Base-by-base conservation (phyloP, 2,888 invertebrate genomes). In the Calliphora vomitoria region DNA sequence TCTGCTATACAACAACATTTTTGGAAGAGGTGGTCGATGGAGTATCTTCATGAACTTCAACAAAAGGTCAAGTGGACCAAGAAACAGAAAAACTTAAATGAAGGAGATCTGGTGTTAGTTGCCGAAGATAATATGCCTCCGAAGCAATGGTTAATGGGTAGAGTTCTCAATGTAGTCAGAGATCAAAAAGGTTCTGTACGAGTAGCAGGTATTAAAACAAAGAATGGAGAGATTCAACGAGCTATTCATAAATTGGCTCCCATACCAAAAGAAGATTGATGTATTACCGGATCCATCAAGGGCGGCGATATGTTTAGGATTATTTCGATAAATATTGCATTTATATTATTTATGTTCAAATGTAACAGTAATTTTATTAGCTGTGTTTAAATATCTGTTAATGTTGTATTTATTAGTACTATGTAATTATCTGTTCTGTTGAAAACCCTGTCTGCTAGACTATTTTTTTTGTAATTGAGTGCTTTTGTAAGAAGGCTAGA, bases 21-120 rank as follows among this genome's bases (percentile, higher is more conserved):
- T 11, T 85, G 82, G 83, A 78, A 53, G 55, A 79, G 69, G 66
- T 86, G 81, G 85, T 85, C 85, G 11, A 81, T 18, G 55, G 87
- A 88, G 50, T 88, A 88, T 72, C 74, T 87, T 15, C 76, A 79
- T 20, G 72, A 85, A 50, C 47, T 86, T 15, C 75, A 88, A 64
- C 72, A 74, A 71, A 79, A 72, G 50, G 72, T 78, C 25, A 84
- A 84, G n/a, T 89, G 87, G 82, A 81, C 55, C 11, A 74, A 69
- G 6, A 41, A 41, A 6, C 41, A 8, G 11, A 41, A 41, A 8
- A 41, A 41, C 41, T 8, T 41, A 41, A 41, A 41, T 41, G 79
- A 82, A 31, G 86, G 84, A 18, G 80, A 88, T 47, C 31, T 88
- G 80, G 80, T 83, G 11, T 68, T 83, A 31, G 66, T 75, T 0